Percentiles rank a stretch among this genome's conserved stretches.
Evolutionary conservation across 2,888 invertebrate genomes (phyloP).

Genomic region (Stictocephala bisonia): DNA sequence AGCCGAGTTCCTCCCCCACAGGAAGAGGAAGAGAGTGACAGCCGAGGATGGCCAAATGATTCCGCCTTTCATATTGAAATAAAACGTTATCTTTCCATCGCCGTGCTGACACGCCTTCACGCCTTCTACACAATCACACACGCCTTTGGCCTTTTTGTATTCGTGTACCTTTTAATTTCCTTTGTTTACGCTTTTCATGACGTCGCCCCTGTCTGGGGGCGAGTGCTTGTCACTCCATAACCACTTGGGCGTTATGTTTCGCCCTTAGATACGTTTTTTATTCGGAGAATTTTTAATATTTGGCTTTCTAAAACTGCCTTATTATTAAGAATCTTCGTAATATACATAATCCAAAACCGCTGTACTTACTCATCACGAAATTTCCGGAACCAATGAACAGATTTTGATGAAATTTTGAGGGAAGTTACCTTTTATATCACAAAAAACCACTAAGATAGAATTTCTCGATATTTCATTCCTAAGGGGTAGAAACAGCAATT

Average conservation of each 20-base stretch:
- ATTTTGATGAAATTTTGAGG: too few species aligned
- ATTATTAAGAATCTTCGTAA: too few species aligned
- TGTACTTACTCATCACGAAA: too few species aligned
- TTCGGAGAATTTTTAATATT: too few species aligned
- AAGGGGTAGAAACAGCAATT: too few species aligned
- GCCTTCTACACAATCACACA: not conserved
- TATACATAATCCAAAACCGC: too few species aligned
- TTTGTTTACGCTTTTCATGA: conserved; percentile 16
- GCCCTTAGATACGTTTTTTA: too few species aligned
- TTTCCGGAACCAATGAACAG: too few species aligned
- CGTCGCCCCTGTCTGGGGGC: not conserved
- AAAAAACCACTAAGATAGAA: too few species aligned
- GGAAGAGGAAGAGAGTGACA: conserved; percentile 31
- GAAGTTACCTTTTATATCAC: too few species aligned
- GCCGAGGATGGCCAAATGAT: conserved; percentile 19
- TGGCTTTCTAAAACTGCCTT: too few species aligned
- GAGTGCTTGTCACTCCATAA: conserved; percentile 15
- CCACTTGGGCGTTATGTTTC: not conserved
- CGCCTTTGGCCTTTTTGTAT: not conserved
- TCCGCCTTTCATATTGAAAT: conserved; percentile 39
- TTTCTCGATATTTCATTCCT: too few species aligned
- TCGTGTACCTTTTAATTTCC: conserved; percentile 36
- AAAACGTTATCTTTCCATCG: conserved; percentile 38
- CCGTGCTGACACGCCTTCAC: not conserved
- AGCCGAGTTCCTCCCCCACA: not conserved